Conservation (phyloP, 2,888 invertebrate species). For the Chymomyza caudatula region DNA sequence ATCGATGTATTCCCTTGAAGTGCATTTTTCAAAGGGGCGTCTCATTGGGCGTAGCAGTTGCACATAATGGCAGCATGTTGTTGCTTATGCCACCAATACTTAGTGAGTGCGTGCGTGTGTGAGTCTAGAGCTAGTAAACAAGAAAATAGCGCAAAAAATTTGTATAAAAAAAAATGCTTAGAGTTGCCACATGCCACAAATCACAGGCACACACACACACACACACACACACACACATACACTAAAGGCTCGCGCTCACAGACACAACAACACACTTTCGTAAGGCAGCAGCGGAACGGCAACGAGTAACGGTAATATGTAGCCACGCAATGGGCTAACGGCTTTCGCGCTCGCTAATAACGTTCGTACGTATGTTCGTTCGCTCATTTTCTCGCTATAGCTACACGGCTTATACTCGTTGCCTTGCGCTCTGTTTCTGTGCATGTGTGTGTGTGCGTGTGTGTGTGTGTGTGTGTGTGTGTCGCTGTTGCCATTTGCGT, state of each 20-base stretch:
- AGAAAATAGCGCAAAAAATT: slow-evolving; percentile 5
- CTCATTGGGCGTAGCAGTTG: slow-evolving; percentile 17
- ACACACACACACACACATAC: background rate
- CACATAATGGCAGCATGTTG: background rate
- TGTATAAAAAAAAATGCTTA: background rate
- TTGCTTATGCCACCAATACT: background rate
- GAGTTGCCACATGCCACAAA: background rate
- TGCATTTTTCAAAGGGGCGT: background rate
- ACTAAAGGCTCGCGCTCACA: background rate
- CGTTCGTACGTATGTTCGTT: background rate
- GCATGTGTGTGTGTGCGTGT: background rate
- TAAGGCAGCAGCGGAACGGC: slow-evolving; percentile 13
- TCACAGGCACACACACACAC: background rate
- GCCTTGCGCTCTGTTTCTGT: background rate
- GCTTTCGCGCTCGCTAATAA: slow-evolving; percentile 28
- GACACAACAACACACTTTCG: background rate
- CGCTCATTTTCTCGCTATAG: background rate
- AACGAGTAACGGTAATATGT: slow-evolving; percentile 37
- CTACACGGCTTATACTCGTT: background rate
- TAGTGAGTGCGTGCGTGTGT: background rate
- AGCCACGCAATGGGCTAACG: slow-evolving; percentile 12
- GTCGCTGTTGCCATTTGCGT: slow-evolving; percentile 7
- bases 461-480: slow-evolving; percentile 11
- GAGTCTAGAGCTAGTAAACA: background rate
- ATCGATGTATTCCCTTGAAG: background rate